Percentiles rank a stretch among this genome's conserved stretches.
Conservation (phyloP, 2,113 vertebrate genomes). For the Candoia aspera region DNA sequence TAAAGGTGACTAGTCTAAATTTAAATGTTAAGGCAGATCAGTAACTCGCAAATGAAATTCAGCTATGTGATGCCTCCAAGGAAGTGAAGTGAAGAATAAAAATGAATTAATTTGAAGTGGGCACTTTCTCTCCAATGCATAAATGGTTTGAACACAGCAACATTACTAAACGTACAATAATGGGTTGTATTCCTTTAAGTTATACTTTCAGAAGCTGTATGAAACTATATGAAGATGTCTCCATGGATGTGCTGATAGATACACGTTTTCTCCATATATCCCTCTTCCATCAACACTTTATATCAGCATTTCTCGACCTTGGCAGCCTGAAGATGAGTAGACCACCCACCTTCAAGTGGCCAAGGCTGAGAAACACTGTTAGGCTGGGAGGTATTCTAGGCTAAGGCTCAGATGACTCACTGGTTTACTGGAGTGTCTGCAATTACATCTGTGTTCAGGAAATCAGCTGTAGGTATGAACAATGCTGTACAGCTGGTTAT, state of each 20-base stretch:
- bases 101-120: slow-evolving; percentile 37
- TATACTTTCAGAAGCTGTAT: not conserved
- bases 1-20: slow-evolving; percentile 28
- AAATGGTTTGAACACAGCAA: not conserved
- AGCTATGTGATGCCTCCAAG: slow-evolving; percentile 35
- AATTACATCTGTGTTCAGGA: not conserved
- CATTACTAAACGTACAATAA: not conserved
- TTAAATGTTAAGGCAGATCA: slow-evolving; percentile 32
- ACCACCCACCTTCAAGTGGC: not conserved
- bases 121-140: not conserved
- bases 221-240: not conserved
- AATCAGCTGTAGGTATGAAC: not conserved
- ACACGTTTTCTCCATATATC: not conserved
- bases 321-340: not conserved
- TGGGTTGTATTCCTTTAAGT: not conserved
- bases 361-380: too few relatives aligned
- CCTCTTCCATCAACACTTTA: not conserved
- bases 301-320: not conserved
- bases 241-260: not conserved
- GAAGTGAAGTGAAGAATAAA: slow-evolving; percentile 38
- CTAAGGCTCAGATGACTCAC: not conserved
- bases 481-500: not conserved
- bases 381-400: not conserved
- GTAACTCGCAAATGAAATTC: slow-evolving; percentile 60
- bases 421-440: not conserved